Percentiles rank a stretch among this genome's conserved stretches.
Evolutionary conservation across 1,140 invertebrate species (phyloP).

Genomic region (Pemphigus obesinymphae): DNA sequence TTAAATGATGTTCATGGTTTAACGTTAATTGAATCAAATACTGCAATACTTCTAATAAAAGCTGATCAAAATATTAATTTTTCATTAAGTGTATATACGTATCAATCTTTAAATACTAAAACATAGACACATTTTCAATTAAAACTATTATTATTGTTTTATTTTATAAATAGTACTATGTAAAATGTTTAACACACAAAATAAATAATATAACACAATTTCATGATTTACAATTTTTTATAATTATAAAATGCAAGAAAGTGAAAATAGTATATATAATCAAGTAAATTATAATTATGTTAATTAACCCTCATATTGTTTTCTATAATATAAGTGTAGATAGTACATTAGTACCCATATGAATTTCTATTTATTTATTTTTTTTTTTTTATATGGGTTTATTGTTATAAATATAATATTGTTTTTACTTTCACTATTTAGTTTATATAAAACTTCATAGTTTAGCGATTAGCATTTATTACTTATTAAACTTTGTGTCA

Average conservation of each 20-base stretch:
- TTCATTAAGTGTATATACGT: slow-evolving; percentile 6
- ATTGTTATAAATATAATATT: not conserved
- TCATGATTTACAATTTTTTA: not conserved
- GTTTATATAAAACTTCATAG: not conserved
- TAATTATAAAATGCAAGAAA: not conserved
- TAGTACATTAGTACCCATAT: not conserved
- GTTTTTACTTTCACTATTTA: slow-evolving; percentile 20
- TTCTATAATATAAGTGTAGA: not conserved
- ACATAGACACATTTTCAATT: not conserved
- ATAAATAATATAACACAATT: not conserved
- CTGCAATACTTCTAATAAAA: slow-evolving; percentile 20
- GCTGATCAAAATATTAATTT: slow-evolving; percentile 29
- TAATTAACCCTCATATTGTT: not conserved
- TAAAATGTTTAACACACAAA: not conserved
- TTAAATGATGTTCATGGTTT: not conserved
- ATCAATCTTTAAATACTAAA: not conserved
- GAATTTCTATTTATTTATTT: too few relatives aligned
- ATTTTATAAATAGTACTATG: not conserved
- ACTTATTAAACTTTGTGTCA: not conserved
- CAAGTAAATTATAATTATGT: not conserved
- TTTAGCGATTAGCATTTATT: not conserved
- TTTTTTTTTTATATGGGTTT: not conserved
- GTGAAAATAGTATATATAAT: not conserved
- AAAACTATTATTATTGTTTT: not conserved
- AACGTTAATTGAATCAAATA: not conserved